Conservation (phyloP, 2,888 invertebrate species). For the Agapostemon virescens region DNA sequence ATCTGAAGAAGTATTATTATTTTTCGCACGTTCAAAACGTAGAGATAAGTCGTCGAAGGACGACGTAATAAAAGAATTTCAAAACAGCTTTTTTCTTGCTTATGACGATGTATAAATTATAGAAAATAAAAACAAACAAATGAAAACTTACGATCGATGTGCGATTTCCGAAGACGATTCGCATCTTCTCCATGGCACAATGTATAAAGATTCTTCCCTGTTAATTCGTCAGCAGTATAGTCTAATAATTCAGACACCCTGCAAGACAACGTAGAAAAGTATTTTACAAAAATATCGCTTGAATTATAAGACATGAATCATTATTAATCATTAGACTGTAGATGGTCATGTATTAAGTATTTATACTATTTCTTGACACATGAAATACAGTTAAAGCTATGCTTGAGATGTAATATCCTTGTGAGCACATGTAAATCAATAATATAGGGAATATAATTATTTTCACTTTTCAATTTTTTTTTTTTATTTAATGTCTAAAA, state of each 20-base stretch:
- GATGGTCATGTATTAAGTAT: background rate
- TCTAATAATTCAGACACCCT: conserved; percentile 96
- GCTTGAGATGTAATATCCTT: background rate
- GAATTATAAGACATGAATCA: conserved; percentile 10
- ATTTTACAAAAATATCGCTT: conserved; percentile 42
- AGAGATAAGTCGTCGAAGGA: background rate
- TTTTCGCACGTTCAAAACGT: background rate
- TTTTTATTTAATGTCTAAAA: background rate
- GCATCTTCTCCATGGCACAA: conserved; percentile 98
- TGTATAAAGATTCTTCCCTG: conserved; percentile 95
- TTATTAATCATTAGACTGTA: background rate
- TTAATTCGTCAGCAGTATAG: conserved; percentile 95
- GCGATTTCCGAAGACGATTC: conserved; percentile 95
- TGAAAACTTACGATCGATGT: conserved; percentile 93
- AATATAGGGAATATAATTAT: background rate
- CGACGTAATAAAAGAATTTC: background rate
- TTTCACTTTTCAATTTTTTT: background rate
- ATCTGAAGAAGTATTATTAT: background rate
- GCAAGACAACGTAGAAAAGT: conserved; percentile 31
- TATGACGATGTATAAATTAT: background rate
- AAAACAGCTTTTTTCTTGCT: background rate
- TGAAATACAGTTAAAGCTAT: background rate
- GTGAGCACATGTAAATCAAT: background rate
- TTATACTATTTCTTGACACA: background rate
- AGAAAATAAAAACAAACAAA: background rate